Evolutionary conservation across 2,888 invertebrate species (phyloP).

Genomic region (Chirona hameri): DNA sequence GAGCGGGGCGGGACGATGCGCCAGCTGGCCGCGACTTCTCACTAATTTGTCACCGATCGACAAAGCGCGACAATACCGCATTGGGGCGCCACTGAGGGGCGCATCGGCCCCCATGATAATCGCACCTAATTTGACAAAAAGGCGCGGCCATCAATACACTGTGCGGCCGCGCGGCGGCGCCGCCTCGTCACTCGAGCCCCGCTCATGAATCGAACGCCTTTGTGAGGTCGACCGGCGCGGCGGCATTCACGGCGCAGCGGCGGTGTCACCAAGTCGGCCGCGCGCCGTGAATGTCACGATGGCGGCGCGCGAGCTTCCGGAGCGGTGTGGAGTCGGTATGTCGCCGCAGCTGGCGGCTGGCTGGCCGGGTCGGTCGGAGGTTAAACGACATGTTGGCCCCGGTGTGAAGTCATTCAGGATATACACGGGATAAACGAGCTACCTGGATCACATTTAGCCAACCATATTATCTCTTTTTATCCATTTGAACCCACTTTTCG

Average conservation of each 20-base stretch:
- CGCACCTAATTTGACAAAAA: constrained; percentile 27
- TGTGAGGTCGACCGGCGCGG: background rate
- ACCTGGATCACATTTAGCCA: too few species aligned
- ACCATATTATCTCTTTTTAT: too few species aligned
- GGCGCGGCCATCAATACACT: constrained; percentile 10
- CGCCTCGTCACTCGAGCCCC: constrained; percentile 1
- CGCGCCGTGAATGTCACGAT: too few species aligned
- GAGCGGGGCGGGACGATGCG: background rate
- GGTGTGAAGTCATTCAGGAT: too few species aligned
- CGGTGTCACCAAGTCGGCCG: background rate
- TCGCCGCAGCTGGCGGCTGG: too few species aligned
- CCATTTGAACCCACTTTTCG: too few species aligned
- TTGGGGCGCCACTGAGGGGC: background rate
- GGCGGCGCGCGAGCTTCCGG: too few species aligned
- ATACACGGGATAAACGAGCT: too few species aligned
- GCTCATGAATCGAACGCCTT: background rate
- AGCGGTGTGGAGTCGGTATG: too few species aligned
- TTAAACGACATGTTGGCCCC: too few species aligned
- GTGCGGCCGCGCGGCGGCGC: background rate
- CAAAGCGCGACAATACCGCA: constrained; percentile 27
- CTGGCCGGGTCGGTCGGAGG: too few species aligned
- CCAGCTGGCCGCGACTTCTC: background rate
- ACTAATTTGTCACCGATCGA: constrained; percentile 28
- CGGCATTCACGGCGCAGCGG: background rate
- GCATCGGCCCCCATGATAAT: constrained; percentile 5